Base-by-base conservation (phyloP, 2,888 invertebrate species). In the Xanthia togata region DNA sequence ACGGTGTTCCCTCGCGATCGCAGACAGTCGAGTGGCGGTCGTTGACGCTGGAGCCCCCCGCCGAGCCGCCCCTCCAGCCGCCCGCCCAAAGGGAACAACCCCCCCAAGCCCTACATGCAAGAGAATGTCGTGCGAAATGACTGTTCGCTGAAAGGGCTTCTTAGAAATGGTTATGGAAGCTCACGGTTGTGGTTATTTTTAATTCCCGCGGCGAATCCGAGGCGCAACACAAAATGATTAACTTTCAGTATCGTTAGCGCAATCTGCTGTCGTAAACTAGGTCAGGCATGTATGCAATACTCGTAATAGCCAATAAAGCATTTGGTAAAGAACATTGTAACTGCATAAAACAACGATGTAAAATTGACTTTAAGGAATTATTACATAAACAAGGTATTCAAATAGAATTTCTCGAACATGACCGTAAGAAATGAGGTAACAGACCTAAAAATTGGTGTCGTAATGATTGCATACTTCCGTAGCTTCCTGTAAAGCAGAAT, bases 21-120 rank as follows among this genome's bases (percentile, higher is more conserved):
- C 94, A 93, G 94, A 93, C 94, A 90, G 92, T 88, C 92, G 93
- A 96, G 93, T 95, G 96, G 91, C 96, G 96, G 96, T 96, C 96
- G 96, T 96, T 96, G 96, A 96, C 96, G 96, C 95, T 94, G 95
- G 92, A 92, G 89, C 88, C 90, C 91, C 92, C 92, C 91, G 85
- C 91, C 91, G 88, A 88, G 89, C 92, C 92, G 91, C 94, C 95
- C 94, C 94, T 93, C 95, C 93, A 93, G 92, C 95, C 95, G 95
- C 95, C 96, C 96, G 95, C 96, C 96, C 94, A 93, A 87, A 89
- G 83, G 88, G 88, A 90, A 89, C 92, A 90, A 93, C 94, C 94
- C 94, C 94, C 92, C 90, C 89, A 87, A 82, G 87, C 88, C 90
- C 87, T 90, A 79, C 86, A 82, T 80, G 75, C 84, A 84, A 82